These are phyloP conservation scores for Actinernus sp. DNA, from an alignment of 92 coral and sea anemone species.

Conservation along the genomic window DNA sequence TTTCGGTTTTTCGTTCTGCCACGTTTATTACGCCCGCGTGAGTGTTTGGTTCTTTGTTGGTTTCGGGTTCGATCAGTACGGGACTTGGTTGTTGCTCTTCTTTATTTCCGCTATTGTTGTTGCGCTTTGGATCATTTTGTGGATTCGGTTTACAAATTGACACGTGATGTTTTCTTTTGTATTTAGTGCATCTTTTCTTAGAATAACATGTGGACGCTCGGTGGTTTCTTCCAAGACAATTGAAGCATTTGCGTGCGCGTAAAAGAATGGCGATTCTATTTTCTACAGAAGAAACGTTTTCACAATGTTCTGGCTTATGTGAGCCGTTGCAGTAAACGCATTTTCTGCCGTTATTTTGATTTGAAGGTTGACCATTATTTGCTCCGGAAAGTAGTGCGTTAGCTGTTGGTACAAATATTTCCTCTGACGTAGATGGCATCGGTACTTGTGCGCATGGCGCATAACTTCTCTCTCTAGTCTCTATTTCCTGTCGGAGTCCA, in stretches of 20 bases:
- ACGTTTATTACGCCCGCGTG: too few relatives aligned
- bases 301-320: conserved; percentile 55
- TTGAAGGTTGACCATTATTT: not conserved
- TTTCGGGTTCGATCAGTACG: too few relatives aligned
- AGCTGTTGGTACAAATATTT: conserved; percentile 16
- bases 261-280: too few relatives aligned
- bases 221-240: conserved; percentile 1
- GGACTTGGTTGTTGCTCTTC: too few relatives aligned
- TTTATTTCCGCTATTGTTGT: too few relatives aligned
- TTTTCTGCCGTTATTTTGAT: conserved; percentile 10
- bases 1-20: too few relatives aligned
- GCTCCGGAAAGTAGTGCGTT: conserved; percentile 9
- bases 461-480: conserved; percentile 43
- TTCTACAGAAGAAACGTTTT: too few relatives aligned
- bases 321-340: conserved; percentile 36
- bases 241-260: too few relatives aligned
- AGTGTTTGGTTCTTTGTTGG: too few relatives aligned
- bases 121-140: not conserved
- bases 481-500: conserved; percentile 32
- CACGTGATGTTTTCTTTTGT: conserved; percentile 8
- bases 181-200: not conserved
- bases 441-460: conserved; percentile 13
- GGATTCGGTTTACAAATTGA: conserved; percentile 6
- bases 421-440: conserved; percentile 7
- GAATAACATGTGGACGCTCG: too few relatives aligned